Conservation (phyloP, 2,797 vertebrate species). For the Sternarchorhynchus goeldii region DNA sequence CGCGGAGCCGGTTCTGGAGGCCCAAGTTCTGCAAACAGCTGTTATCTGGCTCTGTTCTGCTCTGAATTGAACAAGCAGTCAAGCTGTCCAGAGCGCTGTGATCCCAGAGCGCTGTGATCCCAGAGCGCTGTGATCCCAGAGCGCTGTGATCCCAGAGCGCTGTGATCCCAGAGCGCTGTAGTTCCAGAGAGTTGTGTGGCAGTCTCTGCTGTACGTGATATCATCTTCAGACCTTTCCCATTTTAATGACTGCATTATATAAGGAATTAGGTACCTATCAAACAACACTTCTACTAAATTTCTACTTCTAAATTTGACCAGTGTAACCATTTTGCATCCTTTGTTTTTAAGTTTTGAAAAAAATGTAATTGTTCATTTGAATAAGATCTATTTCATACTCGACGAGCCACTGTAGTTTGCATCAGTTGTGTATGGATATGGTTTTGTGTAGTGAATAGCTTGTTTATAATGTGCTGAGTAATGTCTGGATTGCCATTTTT, state of each 20-base stretch:
- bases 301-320: too few species aligned
- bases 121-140: too few species aligned
- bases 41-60: slow-evolving; percentile 10
- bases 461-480: too few species aligned
- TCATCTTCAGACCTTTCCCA: neutral
- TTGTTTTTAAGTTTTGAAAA: too few species aligned
- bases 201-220: slow-evolving; percentile 1
- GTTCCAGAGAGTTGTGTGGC: neutral
- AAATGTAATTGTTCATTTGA: too few species aligned
- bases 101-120: neutral
- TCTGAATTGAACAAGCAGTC: neutral
- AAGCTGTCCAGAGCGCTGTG: neutral
- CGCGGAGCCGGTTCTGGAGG: neutral
- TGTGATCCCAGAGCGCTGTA: too few species aligned
- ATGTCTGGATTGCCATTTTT: too few species aligned
- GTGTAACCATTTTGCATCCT: too few species aligned
- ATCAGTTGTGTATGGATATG: too few species aligned
- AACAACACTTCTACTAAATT: neutral
- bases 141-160: neutral
- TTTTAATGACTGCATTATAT: neutral
- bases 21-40: neutral
- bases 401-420: too few species aligned
- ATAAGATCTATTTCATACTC: too few species aligned
- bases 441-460: too few species aligned
- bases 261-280: neutral